Percentiles rank a stretch among this genome's conserved stretches.
phyloP scores from a whole-genome alignment of 30 jellyfish, hydroid and myxozoan genomes.

The Mastigias papua region DNA sequence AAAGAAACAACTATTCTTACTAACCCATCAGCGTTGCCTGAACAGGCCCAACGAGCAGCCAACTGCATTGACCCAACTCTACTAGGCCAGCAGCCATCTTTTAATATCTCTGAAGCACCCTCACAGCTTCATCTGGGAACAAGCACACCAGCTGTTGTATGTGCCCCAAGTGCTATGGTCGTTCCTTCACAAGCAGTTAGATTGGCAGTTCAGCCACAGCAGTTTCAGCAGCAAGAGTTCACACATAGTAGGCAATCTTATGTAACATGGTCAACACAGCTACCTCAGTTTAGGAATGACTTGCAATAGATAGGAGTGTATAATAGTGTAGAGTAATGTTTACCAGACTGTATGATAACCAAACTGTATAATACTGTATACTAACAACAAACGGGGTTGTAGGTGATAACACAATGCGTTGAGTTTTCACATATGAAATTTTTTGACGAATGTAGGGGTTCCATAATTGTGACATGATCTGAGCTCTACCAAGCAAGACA shows the following conservation, averaged over 20 bases:
- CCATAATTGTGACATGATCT: background rate
- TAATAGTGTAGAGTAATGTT: too few species aligned
- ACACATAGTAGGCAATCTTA: slow-evolving; percentile 2
- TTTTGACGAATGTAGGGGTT: background rate
- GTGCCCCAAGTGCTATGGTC: slow-evolving; percentile 1
- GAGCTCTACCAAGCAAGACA: background rate
- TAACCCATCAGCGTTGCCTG: slow-evolving; percentile 60
- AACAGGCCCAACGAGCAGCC: slow-evolving; percentile 69
- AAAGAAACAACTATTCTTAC: slow-evolving; percentile 62
- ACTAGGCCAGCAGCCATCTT: slow-evolving; percentile 34
- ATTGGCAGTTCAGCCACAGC: slow-evolving; percentile 21
- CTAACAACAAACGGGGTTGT: too few species aligned
- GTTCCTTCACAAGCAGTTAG: slow-evolving; percentile 14
- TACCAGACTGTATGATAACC: too few species aligned
- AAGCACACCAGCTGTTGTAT: slow-evolving; percentile 2
- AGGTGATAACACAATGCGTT: too few species aligned
- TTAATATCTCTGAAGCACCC: background rate
- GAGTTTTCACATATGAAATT: too few species aligned
- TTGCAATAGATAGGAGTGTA: too few species aligned
- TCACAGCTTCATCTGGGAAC: background rate
- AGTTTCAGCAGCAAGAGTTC: slow-evolving; percentile 1
- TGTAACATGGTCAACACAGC: slow-evolving; percentile 16
- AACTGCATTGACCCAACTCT: slow-evolving; percentile 59
- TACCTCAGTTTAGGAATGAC: background rate
- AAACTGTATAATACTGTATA: too few species aligned